These are phyloP conservation scores for Amphipoea oculea DNA, from an alignment of 2,888 invertebrate genomes.

Conservation along the genomic window DNA sequence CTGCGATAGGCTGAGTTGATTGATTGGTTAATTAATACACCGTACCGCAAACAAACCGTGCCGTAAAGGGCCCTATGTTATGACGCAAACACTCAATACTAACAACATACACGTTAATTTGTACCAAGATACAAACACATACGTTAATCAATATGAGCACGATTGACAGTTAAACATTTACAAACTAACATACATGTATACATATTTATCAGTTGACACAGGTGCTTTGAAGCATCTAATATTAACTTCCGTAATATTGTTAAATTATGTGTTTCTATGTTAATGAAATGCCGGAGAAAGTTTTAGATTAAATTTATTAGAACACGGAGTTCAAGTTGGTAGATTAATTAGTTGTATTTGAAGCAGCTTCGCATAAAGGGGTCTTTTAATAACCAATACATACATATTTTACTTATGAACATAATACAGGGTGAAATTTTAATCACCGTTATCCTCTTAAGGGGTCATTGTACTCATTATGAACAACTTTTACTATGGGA, in stretches of 20 bases:
- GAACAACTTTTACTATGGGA: no score
- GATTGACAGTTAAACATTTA: conserved; percentile 6
- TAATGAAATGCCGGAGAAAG: conserved; percentile 27
- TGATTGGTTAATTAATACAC: no score
- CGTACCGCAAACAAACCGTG: no score
- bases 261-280: conserved; percentile 22
- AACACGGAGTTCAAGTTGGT: conserved; percentile 14
- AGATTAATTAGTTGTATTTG: background rate
- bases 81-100: background rate
- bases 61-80: background rate
- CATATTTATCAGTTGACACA: conserved; percentile 55
- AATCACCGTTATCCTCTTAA: no score
- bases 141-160: conserved; percentile 2
- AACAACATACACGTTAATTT: conserved; percentile 2
- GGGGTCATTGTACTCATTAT: no score
- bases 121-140: no score
- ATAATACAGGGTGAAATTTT: no score
- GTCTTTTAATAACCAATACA: background rate
- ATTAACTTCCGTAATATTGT: conserved; percentile 36
- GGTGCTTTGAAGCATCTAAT: conserved; percentile 42
- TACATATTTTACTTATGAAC: background rate
- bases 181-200: conserved; percentile 16
- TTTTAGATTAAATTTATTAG: conserved; percentile 32
- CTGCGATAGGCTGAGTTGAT: no score
- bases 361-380: no score